A percentile compares a stretch with the other conserved stretches of the same genome.
Evolutionary conservation across 2,888 invertebrate species (phyloP).

Genomic region (Protonemura montana): DNA sequence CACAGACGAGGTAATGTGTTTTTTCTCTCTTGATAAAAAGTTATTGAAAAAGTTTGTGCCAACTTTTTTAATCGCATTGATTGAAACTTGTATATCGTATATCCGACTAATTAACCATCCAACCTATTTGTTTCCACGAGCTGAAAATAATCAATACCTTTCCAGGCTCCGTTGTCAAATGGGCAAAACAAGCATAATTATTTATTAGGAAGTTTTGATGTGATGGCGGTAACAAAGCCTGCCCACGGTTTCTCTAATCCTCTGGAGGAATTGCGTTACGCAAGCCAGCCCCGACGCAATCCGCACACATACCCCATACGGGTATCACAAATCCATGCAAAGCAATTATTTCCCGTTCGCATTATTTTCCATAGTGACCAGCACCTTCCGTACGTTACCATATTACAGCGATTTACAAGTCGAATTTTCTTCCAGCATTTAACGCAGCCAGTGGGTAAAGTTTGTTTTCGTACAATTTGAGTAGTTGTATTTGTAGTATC

Average conservation of each 20-base stretch:
- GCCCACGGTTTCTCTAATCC: not conserved
- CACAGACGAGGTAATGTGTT: not conserved
- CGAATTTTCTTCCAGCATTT: not conserved
- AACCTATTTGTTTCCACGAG: not conserved
- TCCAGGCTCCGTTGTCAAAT: not conserved
- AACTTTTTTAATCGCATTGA: constrained; percentile 12
- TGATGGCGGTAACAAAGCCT: not conserved
- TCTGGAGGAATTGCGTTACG: not conserved
- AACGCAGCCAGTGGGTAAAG: not conserved
- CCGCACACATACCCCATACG: not conserved
- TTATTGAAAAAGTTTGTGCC: not conserved
- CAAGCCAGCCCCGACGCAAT: not conserved
- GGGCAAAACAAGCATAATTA: not conserved
- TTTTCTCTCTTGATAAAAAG: not conserved
- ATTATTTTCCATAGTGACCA: not conserved
- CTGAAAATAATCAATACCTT: not conserved
- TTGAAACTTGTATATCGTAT: not conserved
- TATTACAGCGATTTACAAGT: not conserved
- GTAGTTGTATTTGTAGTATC: not conserved
- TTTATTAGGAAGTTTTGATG: not conserved
- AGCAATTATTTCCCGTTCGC: not conserved
- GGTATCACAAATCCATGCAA: not conserved
- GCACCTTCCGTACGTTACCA: not conserved
- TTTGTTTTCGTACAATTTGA: not conserved
- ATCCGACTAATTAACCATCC: not conserved